Evolutionary conservation across 92 coral and sea anemone genomes (phyloP).

Genomic region (Zoanthus gigantus): DNA sequence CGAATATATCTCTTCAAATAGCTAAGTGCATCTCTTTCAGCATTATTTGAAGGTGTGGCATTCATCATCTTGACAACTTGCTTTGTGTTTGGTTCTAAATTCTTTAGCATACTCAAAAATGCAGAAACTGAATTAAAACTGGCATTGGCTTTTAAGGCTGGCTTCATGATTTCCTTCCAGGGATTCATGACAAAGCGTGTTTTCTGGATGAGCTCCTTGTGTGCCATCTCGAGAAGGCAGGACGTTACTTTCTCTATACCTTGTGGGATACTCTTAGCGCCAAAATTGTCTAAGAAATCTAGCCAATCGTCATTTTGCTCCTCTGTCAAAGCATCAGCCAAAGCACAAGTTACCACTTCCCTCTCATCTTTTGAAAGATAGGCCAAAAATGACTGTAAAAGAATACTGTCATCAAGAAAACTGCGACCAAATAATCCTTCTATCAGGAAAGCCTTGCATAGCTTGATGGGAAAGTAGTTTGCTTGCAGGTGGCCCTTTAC

Average conservation of each 20-base stretch:
- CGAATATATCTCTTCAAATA: slow-evolving; percentile 62
- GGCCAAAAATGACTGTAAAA: slow-evolving; percentile 17
- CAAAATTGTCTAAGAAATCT: slow-evolving; percentile 68
- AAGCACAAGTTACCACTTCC: slow-evolving; percentile 39
- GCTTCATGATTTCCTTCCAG: slow-evolving; percentile 52
- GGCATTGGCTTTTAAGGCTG: slow-evolving; percentile 6
- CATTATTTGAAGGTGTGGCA: slow-evolving; percentile 43
- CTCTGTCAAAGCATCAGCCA: slow-evolving; percentile 45
- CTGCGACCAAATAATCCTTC: neutral
- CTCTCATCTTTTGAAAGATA: slow-evolving; percentile 70
- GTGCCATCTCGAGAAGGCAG: slow-evolving; percentile 63
- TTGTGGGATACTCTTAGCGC: slow-evolving; percentile 60
- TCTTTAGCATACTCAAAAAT: slow-evolving; percentile 48
- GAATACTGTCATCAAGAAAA: slow-evolving; percentile 6
- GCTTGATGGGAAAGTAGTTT: slow-evolving; percentile 62
- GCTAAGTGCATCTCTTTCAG: slow-evolving; percentile 63
- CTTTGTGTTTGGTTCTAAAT: slow-evolving; percentile 61
- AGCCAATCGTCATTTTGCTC: slow-evolving; percentile 73
- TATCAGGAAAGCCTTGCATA: slow-evolving; percentile 53
- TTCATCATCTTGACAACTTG: slow-evolving; percentile 54
- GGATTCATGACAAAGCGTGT: slow-evolving; percentile 59
- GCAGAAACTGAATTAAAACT: slow-evolving; percentile 46
- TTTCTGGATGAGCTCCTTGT: slow-evolving; percentile 72
- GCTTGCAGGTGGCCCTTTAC: slow-evolving; percentile 65
- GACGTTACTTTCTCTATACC: slow-evolving; percentile 25